Base-by-base conservation (phyloP, 2,113 vertebrate genomes). In the Pollimyrus isidori region DNA sequence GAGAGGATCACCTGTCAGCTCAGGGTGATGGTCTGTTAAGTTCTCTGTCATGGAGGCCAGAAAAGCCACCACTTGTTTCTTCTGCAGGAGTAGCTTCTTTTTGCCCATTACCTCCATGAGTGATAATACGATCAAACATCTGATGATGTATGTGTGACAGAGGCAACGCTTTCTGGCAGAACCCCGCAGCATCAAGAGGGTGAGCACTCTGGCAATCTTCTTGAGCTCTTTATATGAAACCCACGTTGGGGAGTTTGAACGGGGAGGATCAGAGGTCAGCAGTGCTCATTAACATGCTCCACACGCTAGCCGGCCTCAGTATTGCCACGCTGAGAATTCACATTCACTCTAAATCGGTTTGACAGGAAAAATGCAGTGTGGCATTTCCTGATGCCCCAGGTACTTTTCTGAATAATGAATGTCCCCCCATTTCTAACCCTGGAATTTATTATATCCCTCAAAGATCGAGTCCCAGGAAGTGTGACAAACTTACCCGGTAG, bases 281-380 rank as follows among this genome's bases (percentile, higher is more conserved):
- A 2, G 9, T 91, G 88, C 89, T 26, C 45, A 91, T 90, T 50
- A 48, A 49, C 89, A 82, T 89, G 50, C 89, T 90, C 35, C 56
- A 4, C 88, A 52, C 19, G 10, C 53, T 69, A 42, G 52, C 76
- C 76, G n/a, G 90, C 90, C 90, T 93, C 91, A 91, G 92, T 94
- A 93, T 93, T 91, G 89, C 91, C 92, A 19, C 94, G 93, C 95
- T 94, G 94, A 89, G 92, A 94, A 91, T 91, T 90, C 82, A 91
- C 93, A 94, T 95, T 94, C 94, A 92, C 90, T 90, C 93, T 88
- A 94, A 90, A 89, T 6, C 90, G 85, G 92, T 94, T 93, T 95
- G 94, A 92, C 91, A 96, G 93, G 96, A 96, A 95, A 96, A 96
- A 97, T 95, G 95, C 93, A 96, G 93, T 89, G 93, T 89, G 91